Conservation (phyloP, 2,888 invertebrate species). For the Parnassius orleans region DNA sequence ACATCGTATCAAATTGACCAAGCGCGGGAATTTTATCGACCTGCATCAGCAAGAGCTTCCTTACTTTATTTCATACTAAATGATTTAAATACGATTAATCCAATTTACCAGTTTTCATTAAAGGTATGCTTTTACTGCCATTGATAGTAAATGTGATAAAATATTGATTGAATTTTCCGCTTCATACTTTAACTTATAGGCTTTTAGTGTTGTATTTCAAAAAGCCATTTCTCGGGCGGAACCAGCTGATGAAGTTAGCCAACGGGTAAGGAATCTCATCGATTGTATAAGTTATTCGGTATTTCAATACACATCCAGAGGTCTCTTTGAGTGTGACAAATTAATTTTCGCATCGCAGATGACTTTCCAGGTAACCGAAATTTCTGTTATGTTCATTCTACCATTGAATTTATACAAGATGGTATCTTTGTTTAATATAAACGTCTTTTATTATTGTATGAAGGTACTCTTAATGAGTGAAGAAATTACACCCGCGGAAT, state of each 20-base stretch:
- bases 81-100: constrained; percentile 97
- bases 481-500: constrained; percentile 90
- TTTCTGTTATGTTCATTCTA: neutral
- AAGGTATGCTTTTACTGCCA: constrained; percentile 81
- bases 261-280: constrained; percentile 92
- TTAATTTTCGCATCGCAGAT: constrained; percentile 97
- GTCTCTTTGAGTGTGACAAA: constrained; percentile 97
- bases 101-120: constrained; percentile 97
- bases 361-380: constrained; percentile 91
- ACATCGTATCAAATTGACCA: constrained; percentile 96
- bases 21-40: constrained; percentile 93
- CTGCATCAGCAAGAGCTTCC: constrained; percentile 95
- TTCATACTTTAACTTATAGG: constrained; percentile 70
- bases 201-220: constrained; percentile 98
- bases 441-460: constrained; percentile 5
- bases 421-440: neutral
- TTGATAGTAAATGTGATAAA: too few species aligned
- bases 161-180: neutral
- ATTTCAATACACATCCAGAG: constrained; percentile 96
- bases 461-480: constrained; percentile 93
- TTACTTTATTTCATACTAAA: constrained; percentile 97
- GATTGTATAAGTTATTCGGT: constrained; percentile 97
- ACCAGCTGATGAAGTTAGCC: constrained; percentile 88
- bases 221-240: constrained; percentile 96
- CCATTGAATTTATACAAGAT: too few species aligned